Evolutionary conservation across 2,797 vertebrate genomes (phyloP).

Genomic region (Peromyscus nudipes): DNA sequence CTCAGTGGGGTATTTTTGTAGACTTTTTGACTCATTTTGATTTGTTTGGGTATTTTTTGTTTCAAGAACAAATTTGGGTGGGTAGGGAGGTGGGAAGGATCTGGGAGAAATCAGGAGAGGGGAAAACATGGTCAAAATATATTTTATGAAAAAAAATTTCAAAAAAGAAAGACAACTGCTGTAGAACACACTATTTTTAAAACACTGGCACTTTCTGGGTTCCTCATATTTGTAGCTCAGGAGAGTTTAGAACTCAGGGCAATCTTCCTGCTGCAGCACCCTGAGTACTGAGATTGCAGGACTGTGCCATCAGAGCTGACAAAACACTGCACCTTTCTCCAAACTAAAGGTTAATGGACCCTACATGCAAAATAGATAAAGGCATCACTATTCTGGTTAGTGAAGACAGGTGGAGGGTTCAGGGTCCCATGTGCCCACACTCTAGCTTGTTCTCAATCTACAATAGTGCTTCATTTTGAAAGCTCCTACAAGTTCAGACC

Average conservation of each 20-base stretch:
- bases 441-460: background rate
- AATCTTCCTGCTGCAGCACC: background rate
- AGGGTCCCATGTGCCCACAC: background rate
- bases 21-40: too few species aligned
- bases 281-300: background rate
- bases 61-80: too few species aligned
- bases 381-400: background rate
- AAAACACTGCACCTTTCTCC: background rate
- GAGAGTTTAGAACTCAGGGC: background rate
- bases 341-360: conserved; percentile 35
- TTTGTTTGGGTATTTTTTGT: too few species aligned
- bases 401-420: background rate
- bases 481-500: background rate
- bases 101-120: too few species aligned
- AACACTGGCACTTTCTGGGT: background rate
- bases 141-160: too few species aligned
- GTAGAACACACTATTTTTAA: conserved; percentile 27
- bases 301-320: background rate
- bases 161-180: background rate
- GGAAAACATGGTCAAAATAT: too few species aligned
- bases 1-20: too few species aligned
- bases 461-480: background rate
- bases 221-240: background rate
- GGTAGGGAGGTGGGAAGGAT: too few species aligned
- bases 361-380: background rate